These are phyloP conservation scores for Melinopterus prodromus DNA, from an alignment of 2,888 invertebrate species.

Conservation along the genomic window DNA sequence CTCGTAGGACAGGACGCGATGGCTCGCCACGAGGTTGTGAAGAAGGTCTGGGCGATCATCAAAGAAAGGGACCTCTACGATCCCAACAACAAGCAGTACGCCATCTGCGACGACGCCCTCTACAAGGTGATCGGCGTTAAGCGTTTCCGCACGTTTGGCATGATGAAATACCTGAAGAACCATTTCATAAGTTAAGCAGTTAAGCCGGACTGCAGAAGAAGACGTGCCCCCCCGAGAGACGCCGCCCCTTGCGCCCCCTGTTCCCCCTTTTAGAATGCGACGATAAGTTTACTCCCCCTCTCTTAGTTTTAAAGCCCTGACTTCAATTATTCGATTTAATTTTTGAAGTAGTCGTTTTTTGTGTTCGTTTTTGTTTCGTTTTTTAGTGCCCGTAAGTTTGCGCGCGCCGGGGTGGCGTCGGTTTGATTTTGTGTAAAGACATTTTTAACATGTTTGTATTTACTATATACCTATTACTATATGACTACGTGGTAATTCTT, in stretches of 20 bases:
- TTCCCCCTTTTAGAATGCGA: background rate
- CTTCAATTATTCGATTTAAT: conserved; percentile 4
- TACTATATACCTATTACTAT: too few relatives aligned
- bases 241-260: background rate
- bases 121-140: conserved; percentile 90
- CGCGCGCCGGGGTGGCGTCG: background rate
- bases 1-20: conserved; percentile 85
- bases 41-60: conserved; percentile 89
- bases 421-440: background rate
- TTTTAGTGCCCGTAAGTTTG: background rate
- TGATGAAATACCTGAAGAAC: conserved; percentile 95
- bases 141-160: conserved; percentile 93
- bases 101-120: conserved; percentile 91
- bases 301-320: background rate
- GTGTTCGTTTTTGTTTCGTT: background rate
- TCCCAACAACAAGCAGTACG: conserved; percentile 94
- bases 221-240: background rate
- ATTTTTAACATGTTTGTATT: background rate
- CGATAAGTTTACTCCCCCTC: background rate
- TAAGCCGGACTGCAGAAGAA: background rate
- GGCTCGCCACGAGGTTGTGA: conserved; percentile 90
- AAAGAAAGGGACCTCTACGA: conserved; percentile 90
- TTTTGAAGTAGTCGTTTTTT: background rate
- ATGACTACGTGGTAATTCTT: background rate
- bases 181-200: conserved; percentile 76